Evolutionary conservation across 2,888 invertebrate genomes (phyloP), one percentile per base, ranked within the genome.

Genomic region (Acanthosoma haemorrhoidale): DNA sequence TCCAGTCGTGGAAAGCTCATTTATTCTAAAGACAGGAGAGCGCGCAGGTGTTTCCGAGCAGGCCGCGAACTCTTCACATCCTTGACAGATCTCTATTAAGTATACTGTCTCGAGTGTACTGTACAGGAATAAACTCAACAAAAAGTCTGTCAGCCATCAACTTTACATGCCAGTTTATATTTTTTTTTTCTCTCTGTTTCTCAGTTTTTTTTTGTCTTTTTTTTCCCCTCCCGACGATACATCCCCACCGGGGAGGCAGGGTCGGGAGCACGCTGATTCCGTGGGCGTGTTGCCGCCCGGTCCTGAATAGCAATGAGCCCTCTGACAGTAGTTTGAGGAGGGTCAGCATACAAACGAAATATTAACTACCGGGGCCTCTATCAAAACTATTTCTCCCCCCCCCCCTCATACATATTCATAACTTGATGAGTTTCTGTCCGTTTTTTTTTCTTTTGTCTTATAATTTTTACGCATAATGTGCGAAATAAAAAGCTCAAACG

Each of bases 331-430:
- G 57, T 57, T 25, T 57, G 57, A 57, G 57, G 57, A 57, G 57
- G 57, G 57, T 57, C 57, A 15, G 57, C 29, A 57, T 57, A 57
- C 57, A 57, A 57, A 57, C 57, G 57, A 57, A 57, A 57, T 57
- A 57, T 57, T 57, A 57, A 57, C 57, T 57, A 57, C 57, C 29
- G 57, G 29, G n/a, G 25, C 57, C 25, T 25, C 29, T 57, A 25
- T 57, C 41, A 41, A 41, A 41, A 41, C 41, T 41, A 41, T 41
- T 41, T 41, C 41, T 41, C 15, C 41, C 41, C 18, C 18, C 41
- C 18, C 3, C 41, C 41, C 41, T 41, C 41, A 41, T 41, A 41
- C 41, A 41, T 41, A 41, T 41, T 18, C 41, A 41, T 41, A 41
- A n/a, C n/a, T n/a, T n/a, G n/a, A n/a, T n/a, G n/a, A n/a, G n/a